Conservation (phyloP, 1,140 invertebrate genomes). For the Drosophila aff. region DNA sequence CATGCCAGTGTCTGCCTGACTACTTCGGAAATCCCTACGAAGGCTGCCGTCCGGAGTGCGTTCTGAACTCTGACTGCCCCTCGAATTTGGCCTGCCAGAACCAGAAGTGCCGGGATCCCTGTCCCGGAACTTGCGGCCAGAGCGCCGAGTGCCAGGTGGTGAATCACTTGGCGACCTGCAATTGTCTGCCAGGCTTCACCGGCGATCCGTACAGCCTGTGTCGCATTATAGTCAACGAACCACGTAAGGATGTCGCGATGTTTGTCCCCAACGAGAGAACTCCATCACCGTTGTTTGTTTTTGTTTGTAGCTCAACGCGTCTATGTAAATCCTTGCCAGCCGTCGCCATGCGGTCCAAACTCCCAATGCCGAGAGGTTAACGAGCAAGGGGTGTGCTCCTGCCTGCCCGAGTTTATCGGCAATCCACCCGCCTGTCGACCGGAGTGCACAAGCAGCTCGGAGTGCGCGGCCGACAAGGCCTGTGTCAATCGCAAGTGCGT, state of each 20-base stretch:
- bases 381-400: slow-evolving; percentile 90
- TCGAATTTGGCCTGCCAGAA: slow-evolving; percentile 90
- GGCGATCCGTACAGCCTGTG: slow-evolving; percentile 90
- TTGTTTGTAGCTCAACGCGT: slow-evolving; percentile 64
- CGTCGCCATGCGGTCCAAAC: slow-evolving; percentile 90
- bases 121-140: slow-evolving; percentile 90
- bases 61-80: slow-evolving; percentile 91
- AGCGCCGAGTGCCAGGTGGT: slow-evolving; percentile 89
- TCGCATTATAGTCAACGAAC: slow-evolving; percentile 85
- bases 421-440: slow-evolving; percentile 91
- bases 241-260: slow-evolving; percentile 86
- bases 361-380: slow-evolving; percentile 88
- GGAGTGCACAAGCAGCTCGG: slow-evolving; percentile 91
- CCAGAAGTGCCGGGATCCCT: slow-evolving; percentile 92
- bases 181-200: slow-evolving; percentile 88
- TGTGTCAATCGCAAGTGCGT: slow-evolving; percentile 93
- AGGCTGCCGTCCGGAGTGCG: slow-evolving; percentile 91
- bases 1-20: slow-evolving; percentile 90
- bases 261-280: not conserved
- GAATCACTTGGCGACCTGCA: slow-evolving; percentile 90
- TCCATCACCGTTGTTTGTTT: slow-evolving; percentile 23
- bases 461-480: slow-evolving; percentile 90
- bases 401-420: slow-evolving; percentile 90
- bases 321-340: slow-evolving; percentile 88
- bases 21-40: slow-evolving; percentile 91